Percentiles rank a stretch among this genome's conserved stretches.
Conservation (phyloP, 2,113 vertebrate species). For the Oxygymnocypris stewartii region DNA sequence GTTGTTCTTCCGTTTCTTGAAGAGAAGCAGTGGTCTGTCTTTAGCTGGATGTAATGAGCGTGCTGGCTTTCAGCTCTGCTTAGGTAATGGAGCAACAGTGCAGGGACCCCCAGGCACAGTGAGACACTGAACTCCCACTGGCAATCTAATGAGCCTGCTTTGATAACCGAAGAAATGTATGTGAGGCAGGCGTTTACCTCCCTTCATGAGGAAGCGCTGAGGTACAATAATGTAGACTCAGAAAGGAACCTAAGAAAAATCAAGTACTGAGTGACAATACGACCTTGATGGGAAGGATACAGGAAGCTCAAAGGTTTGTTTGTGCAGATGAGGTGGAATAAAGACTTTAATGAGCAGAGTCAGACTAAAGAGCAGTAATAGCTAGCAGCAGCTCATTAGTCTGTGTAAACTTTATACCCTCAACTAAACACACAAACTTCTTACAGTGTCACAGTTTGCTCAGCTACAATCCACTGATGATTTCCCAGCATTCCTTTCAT, state of each 20-base stretch:
- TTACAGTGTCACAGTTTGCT: conserved; percentile 3
- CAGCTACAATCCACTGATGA: neutral
- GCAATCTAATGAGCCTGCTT: conserved; percentile 38
- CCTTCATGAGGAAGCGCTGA: neutral
- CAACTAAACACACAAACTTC: conserved; percentile 11
- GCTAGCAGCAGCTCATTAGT: conserved; percentile 50
- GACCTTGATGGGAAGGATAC: neutral
- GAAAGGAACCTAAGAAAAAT: neutral
- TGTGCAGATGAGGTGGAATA: conserved; percentile 12
- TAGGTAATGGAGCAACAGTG: conserved; percentile 17
- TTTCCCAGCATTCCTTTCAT: conserved; percentile 11
- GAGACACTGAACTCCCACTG: conserved; percentile 5
- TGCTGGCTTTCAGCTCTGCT: neutral
- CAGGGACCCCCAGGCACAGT: neutral
- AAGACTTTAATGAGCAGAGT: conserved; percentile 38
- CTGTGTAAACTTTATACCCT: conserved; percentile 26
- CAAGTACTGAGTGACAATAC: neutral
- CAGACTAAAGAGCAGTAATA: conserved; percentile 26
- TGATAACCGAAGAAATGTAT: conserved; percentile 10
- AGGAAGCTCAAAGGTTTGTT: conserved; percentile 19
- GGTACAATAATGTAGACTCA: neutral
- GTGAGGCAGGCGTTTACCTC: conserved; percentile 9
- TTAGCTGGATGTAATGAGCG: conserved; percentile 11
- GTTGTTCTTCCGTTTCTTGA: conserved; percentile 5
- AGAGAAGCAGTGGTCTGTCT: neutral